Conservation (phyloP, 1,140 invertebrate genomes). For the Drosophila pallidifrons region DNA sequence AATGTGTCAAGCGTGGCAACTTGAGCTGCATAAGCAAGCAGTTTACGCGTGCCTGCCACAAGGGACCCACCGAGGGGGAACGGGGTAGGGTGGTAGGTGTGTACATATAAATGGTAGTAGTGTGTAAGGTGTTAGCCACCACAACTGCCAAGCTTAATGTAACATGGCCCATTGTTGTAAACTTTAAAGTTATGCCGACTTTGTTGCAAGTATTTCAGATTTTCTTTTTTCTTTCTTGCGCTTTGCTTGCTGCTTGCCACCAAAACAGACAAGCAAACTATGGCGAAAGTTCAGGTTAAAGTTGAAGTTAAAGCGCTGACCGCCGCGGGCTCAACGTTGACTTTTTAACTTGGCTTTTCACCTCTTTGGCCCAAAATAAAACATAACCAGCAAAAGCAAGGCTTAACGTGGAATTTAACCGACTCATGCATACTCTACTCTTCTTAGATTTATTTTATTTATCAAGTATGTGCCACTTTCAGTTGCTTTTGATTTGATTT, state of each 20-base stretch:
- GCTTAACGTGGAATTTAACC: not conserved
- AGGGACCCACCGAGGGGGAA: not conserved
- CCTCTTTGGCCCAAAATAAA: slow-evolving; percentile 45
- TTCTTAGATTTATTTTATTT: not conserved
- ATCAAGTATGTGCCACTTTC: no score
- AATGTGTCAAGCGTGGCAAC: slow-evolving; percentile 80
- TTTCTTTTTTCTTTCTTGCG: not conserved
- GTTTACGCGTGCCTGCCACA: slow-evolving; percentile 40
- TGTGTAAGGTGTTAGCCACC: slow-evolving; percentile 20
- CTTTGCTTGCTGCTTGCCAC: not conserved
- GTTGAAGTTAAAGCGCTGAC: slow-evolving; percentile 61
- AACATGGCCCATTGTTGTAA: slow-evolving; percentile 49
- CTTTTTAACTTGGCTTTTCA: slow-evolving; percentile 65
- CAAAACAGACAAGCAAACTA: slow-evolving; percentile 48
- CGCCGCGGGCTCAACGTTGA: slow-evolving; percentile 47
- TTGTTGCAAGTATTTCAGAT: slow-evolving; percentile 38
- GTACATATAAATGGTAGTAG: not conserved
- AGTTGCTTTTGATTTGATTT: no score
- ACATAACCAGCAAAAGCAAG: not conserved
- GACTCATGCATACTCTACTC: not conserved
- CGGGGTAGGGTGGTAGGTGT: no score
- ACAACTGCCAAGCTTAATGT: slow-evolving; percentile 31
- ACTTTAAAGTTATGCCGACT: slow-evolving; percentile 56
- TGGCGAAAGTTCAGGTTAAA: slow-evolving; percentile 58
- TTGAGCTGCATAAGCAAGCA: slow-evolving; percentile 79